Evolutionary conservation across 53 echinoderm and acorn worm species (phyloP).

Genomic region (Patiria pectinifera): DNA sequence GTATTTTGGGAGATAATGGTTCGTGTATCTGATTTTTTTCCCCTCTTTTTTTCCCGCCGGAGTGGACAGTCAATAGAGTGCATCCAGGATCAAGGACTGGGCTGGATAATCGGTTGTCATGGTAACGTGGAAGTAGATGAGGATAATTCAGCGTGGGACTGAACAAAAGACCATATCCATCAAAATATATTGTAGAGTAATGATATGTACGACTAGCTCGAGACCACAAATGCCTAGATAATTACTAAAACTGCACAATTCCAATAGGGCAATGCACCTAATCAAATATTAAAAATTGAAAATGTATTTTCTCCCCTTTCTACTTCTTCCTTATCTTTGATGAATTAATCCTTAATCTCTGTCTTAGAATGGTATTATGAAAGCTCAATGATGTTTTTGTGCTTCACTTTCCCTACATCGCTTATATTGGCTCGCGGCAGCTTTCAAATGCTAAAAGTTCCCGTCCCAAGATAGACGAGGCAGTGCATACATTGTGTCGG

Average conservation of each 20-base stretch:
- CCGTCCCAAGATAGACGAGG: neutral
- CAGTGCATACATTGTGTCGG: neutral
- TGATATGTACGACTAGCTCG: too few species aligned
- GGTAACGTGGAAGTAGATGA: neutral
- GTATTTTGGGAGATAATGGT: neutral
- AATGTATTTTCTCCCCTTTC: too few species aligned
- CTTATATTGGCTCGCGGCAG: neutral
- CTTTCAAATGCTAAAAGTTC: neutral
- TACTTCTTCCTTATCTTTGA: too few species aligned
- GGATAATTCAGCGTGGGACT: neutral
- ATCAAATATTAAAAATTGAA: too few species aligned
- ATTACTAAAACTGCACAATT: too few species aligned
- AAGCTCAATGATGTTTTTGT: neutral
- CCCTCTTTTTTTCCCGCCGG: neutral
- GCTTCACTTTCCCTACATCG: neutral
- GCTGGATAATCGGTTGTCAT: neutral
- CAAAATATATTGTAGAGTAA: too few species aligned
- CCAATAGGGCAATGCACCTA: too few species aligned
- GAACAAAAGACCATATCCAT: too few species aligned
- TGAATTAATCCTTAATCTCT: too few species aligned
- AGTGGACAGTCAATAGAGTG: neutral
- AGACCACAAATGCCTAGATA: too few species aligned
- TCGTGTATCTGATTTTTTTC: slow-evolving; percentile 2
- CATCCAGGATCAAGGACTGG: neutral
- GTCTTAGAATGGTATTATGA: too few species aligned